A percentile compares a stretch with the other conserved stretches of the same genome.
Conservation (phyloP, 2,113 vertebrate genomes). For the Apteryx mantelli region DNA sequence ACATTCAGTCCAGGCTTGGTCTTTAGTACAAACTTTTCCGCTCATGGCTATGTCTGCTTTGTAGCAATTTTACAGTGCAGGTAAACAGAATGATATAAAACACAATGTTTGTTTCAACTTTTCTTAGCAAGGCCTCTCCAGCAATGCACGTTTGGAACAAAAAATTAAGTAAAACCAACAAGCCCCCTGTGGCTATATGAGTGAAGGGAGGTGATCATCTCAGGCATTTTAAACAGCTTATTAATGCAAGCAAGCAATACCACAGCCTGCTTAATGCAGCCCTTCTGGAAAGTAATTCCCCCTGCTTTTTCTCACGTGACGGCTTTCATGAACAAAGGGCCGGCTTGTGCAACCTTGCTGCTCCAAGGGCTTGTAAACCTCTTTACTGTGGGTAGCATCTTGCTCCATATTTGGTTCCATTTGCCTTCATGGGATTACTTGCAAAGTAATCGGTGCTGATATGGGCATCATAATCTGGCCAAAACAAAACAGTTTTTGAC, state of each 20-base stretch:
- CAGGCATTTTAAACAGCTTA: neutral
- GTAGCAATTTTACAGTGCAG: neutral
- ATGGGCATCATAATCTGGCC: fast-evolving
- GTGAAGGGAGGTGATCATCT: neutral
- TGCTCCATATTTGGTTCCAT: neutral
- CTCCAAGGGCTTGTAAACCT: neutral
- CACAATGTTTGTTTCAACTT: neutral
- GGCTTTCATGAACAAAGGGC: neutral
- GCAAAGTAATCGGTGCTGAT: neutral
- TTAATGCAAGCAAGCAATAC: neutral
- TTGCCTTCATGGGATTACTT: neutral
- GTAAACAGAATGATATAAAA: neutral
- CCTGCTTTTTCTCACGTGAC: neutral
- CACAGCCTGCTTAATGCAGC: fast-evolving
- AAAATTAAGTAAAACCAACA: neutral
- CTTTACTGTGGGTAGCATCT: neutral
- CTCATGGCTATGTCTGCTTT: neutral
- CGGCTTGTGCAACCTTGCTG: neutral
- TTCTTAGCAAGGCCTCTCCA: neutral
- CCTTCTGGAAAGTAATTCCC: neutral
- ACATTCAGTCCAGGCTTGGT: neutral
- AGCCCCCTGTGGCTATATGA: neutral
- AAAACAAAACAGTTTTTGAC: neutral
- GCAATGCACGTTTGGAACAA: neutral
- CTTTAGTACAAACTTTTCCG: neutral